Evolutionary conservation across 2,113 vertebrate genomes (phyloP).

Genomic region (Anolis sagrei): DNA sequence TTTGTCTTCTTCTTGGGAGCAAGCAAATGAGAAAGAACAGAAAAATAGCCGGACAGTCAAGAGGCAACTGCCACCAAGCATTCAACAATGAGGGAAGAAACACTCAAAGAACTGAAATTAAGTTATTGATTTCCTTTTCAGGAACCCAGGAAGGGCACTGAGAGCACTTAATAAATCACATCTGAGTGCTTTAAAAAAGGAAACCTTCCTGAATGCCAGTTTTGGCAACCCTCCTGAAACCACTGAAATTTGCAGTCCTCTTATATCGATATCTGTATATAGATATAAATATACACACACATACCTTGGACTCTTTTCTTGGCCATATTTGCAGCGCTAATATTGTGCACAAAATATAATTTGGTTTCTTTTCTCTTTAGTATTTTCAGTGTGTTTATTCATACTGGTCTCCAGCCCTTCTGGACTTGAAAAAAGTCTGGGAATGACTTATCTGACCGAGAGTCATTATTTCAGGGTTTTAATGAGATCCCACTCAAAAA

Average conservation of each 20-base stretch:
- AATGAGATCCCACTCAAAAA: not conserved
- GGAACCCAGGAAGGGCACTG: not conserved
- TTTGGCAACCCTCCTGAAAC: not conserved
- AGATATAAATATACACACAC: no score
- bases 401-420: not conserved
- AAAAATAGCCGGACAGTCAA: not conserved
- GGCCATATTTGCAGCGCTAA: not conserved
- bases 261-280: no score
- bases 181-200: not conserved
- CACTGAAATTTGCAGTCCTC: not conserved
- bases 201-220: not conserved
- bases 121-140: conserved; percentile 32
- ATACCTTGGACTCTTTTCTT: not conserved
- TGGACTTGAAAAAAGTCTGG: not conserved
- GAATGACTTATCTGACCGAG: not conserved
- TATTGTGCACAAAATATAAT: not conserved
- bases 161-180: conserved; percentile 14
- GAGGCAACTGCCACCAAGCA: not conserved
- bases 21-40: not conserved
- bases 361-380: not conserved
- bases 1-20: not conserved
- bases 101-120: conserved; percentile 10
- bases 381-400: not conserved
- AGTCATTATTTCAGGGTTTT: not conserved
- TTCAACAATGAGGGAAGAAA: not conserved